phyloP scores from a whole-genome alignment of 1,140 invertebrate genomes.

The Samia ricini region DNA sequence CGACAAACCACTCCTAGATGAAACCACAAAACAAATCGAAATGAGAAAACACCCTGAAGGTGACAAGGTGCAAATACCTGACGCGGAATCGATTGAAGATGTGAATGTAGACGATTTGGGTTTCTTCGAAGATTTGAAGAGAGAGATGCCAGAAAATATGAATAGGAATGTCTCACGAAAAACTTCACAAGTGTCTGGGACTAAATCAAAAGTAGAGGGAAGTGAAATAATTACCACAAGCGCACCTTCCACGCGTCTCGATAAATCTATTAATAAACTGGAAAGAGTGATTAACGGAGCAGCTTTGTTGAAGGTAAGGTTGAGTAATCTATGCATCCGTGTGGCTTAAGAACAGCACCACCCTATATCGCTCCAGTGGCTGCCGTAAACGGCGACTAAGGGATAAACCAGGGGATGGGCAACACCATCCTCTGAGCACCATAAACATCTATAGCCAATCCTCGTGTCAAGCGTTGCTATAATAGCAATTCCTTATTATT shows the following conservation, averaged over 20 bases:
- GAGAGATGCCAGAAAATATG: conserved; percentile 10
- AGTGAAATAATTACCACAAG: not conserved
- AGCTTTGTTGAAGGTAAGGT: conserved; percentile 42
- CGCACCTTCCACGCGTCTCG: conserved; percentile 27
- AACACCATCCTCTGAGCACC: no score
- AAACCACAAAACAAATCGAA: not conserved
- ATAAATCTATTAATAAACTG: conserved; percentile 44
- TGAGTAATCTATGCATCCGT: not conserved
- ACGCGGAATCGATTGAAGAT: conserved; percentile 26
- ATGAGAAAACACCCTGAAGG: not conserved
- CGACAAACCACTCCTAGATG: not conserved
- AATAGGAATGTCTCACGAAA: not conserved
- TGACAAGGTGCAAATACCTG: not conserved
- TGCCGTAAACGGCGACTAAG: no score
- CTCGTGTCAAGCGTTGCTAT: no score
- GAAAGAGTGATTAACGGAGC: conserved; percentile 54
- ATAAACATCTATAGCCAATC: no score
- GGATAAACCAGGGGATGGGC: no score
- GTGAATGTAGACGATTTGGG: conserved; percentile 27
- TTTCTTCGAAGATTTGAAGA: conserved; percentile 32
- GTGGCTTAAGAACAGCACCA: no score
- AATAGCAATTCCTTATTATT: no score
- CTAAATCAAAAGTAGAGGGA: not conserved
- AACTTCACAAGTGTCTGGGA: not conserved
- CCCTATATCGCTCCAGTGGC: no score